Evolutionary conservation across 1,140 invertebrate genomes (phyloP), one percentile per base, ranked within the genome.

Genomic region (Papilio dardanus): DNA sequence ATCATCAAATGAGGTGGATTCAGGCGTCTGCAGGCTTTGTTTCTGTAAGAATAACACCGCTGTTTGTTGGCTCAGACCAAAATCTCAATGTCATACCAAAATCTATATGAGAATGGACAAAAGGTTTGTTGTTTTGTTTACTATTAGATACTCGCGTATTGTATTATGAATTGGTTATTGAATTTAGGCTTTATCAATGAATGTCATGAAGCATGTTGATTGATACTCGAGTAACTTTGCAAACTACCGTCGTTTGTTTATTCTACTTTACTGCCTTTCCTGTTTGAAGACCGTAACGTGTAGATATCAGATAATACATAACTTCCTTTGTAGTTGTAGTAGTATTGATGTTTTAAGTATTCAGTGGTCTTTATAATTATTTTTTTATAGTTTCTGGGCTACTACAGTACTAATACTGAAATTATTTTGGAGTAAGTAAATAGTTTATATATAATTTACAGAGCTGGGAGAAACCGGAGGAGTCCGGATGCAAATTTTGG

Each of bases 41-140:
- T 91, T 91, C 80, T 92, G 90, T 37, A 85, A 85, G 28, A 68
- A 78, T 16, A 71, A 86, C 24, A 79, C 74, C 0, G 86, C 89
- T 14, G 74, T 86, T 7, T 92, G 90, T 58, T 90, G 89, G 86
- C 50, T 50, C 7, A 65, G 88, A 24, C 81, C 87, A 7, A 83
- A 82, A 31, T 81, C 66, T 3, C 71, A 83, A 14, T 92, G 90
- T 75, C 81, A 90, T 71, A 76, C 31, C 3, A 81, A 85, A 37
- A 76, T 76, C 14, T 82, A 87, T 42, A 79, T 77, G 16, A 77
- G 82, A 68, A 66, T 77, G 74, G 79, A 77, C 2, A 84, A 81
- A 71, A 83, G 81, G 87, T 88, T 74, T 16, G 75, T 68, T 33
- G 73, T 69, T 19, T 77, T 35, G 8, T 58, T 71, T 40, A 67